phyloP scores from a whole-genome alignment of 2,888 invertebrate species.

The Oscheius sp. region DNA sequence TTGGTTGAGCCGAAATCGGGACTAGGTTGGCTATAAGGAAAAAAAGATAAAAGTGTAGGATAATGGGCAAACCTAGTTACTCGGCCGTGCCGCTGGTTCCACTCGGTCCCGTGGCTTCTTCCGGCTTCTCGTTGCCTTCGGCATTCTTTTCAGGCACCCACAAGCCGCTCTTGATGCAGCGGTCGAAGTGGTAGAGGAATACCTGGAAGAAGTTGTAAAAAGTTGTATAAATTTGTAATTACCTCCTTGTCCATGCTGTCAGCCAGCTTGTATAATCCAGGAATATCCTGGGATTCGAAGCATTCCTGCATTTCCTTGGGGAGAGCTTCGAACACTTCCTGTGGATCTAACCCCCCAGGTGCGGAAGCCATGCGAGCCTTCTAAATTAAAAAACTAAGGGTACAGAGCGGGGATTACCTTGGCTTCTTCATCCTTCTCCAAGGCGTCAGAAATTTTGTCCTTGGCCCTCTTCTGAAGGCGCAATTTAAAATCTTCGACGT shows the following conservation, averaged over 20 bases:
- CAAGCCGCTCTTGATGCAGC: conserved; percentile 94
- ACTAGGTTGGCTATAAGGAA: no score
- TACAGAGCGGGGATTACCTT: no score
- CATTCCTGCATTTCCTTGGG: conserved; percentile 81
- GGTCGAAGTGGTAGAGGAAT: conserved; percentile 87
- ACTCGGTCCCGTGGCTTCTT: no score
- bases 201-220: no score
- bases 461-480: conserved; percentile 86
- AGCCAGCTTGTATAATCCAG: conserved; percentile 87
- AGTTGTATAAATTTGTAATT: no score
- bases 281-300: conserved; percentile 84
- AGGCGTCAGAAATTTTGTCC: conserved; percentile 78
- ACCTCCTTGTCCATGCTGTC: conserved; percentile 81
- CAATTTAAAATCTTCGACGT: conserved; percentile 87
- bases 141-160: conserved; percentile 82
- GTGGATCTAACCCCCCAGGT: conserved; percentile 95
- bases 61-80: no score
- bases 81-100: no score
- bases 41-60: no score
- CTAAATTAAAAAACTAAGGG: conserved; percentile 73
- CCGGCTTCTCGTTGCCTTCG: no score
- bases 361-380: conserved; percentile 87
- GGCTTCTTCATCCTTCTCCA: conserved; percentile 83
- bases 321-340: conserved; percentile 92
- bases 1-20: no score